Conservation (phyloP, 2,888 invertebrate species). For the Eupithecia tripunctaria region DNA sequence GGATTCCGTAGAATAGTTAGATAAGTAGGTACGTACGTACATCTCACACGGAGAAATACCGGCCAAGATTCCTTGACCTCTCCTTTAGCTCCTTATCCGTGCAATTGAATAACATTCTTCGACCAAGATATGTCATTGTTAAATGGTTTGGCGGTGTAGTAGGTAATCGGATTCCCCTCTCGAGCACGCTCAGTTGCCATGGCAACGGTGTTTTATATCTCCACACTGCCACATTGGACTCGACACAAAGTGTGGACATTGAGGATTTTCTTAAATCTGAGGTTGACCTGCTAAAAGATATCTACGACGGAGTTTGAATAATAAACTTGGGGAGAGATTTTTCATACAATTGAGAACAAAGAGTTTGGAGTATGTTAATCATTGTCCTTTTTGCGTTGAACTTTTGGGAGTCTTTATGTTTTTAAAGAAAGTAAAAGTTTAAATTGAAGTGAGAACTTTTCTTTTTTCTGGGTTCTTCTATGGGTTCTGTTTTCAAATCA, state of each 20-base stretch:
- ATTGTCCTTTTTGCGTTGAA: not conserved
- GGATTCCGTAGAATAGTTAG: not conserved
- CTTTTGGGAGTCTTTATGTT: not conserved
- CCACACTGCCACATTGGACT: constrained; percentile 62
- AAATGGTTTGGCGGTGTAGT: constrained; percentile 65
- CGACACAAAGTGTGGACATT: constrained; percentile 33
- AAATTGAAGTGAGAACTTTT: no score
- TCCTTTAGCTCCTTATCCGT: constrained; percentile 24
- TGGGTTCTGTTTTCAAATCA: not conserved
- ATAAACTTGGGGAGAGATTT: not conserved
- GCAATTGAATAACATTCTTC: constrained; percentile 44
- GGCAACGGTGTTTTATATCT: constrained; percentile 78
- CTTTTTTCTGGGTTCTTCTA: not conserved
- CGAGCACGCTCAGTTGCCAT: constrained; percentile 69
- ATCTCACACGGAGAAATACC: constrained; percentile 30
- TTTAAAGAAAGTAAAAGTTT: no score
- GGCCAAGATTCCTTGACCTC: constrained; percentile 32
- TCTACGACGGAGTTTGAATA: constrained; percentile 13
- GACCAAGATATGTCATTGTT: constrained; percentile 63
- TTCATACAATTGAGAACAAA: not conserved
- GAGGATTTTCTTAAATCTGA: constrained; percentile 31
- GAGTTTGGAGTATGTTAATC: not conserved
- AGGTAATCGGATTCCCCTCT: constrained; percentile 69
- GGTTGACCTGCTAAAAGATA: constrained; percentile 30
- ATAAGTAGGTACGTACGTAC: not conserved